Percentiles rank a stretch among this genome's conserved stretches.
Conservation (phyloP, 2,888 invertebrate species). For the Drosophila conformis region DNA sequence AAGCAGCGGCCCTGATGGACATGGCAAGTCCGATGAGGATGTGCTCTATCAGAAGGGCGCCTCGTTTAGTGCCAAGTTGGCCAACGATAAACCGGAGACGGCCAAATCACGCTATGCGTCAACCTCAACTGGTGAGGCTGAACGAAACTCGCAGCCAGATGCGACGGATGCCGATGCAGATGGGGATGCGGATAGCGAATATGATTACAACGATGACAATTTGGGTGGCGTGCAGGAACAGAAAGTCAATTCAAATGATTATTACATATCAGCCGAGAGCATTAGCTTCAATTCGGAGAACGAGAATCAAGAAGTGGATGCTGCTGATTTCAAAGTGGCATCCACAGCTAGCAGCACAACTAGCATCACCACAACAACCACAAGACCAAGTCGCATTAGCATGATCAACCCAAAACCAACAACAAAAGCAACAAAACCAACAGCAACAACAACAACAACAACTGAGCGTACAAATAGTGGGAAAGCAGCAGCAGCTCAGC, state of each 20-base stretch:
- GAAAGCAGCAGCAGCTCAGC: conserved; percentile 19
- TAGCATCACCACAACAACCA: conserved; percentile 20
- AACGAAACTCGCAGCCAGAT: conserved; percentile 16
- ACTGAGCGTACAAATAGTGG: conserved; percentile 19
- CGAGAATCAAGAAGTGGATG: conserved; percentile 64
- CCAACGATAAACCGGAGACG: conserved; percentile 77
- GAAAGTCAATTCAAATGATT: conserved; percentile 83
- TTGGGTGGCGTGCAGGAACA: conserved; percentile 51
- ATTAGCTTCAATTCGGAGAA: conserved; percentile 77
- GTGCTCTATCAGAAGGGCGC: conserved; percentile 92
- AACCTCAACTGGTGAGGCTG: conserved; percentile 16
- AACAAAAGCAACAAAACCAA: conserved; percentile 27
- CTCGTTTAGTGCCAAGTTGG: conserved; percentile 91
- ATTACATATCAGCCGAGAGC: conserved; percentile 84
- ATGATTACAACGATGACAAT: conserved; percentile 65
- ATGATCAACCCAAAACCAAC: conserved; percentile 2
- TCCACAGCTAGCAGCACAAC: conserved; percentile 48
- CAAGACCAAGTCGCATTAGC: conserved; percentile 31
- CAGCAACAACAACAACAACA: conserved; percentile 12
- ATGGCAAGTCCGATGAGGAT: conserved; percentile 88
- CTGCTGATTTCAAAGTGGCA: conserved; percentile 67
- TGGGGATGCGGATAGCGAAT: conserved; percentile 43
- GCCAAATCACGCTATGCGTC: conserved; percentile 39
- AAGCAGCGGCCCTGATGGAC: conserved; percentile 84
- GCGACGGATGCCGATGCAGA: conserved; percentile 27